phyloP scores from a whole-genome alignment of 2,888 invertebrate genomes.

The Argyra leucocephala region DNA sequence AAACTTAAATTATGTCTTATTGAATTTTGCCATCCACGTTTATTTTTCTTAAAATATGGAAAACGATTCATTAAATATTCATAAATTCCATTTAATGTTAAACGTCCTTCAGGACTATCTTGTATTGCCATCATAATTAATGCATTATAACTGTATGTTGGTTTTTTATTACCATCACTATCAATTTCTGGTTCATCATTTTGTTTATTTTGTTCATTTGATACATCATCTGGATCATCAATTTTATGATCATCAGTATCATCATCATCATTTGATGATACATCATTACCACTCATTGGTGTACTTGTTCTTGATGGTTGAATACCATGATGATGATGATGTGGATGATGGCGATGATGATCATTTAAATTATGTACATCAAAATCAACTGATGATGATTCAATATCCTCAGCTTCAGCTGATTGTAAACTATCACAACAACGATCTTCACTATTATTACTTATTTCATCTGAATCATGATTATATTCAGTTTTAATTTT shows the following conservation, averaged over 20 bases:
- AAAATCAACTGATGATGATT: conserved; percentile 10
- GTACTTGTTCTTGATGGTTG: conserved; percentile 38
- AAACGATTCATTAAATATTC: conserved; percentile 97
- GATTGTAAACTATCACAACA: conserved; percentile 20
- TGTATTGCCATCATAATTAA: conserved; percentile 99
- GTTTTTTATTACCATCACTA: conserved; percentile 58
- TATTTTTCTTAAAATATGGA: conserved; percentile 95
- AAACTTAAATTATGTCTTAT: conserved; percentile 93
- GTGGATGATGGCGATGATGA: neutral
- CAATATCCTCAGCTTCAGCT: conserved; percentile 15
- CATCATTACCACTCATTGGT: conserved; percentile 38
- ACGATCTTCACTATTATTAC: conserved; percentile 17
- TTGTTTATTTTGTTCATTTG: conserved; percentile 29
- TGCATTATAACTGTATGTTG: conserved; percentile 96
- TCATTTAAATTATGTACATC: neutral
- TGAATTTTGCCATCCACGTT: conserved; percentile 98
- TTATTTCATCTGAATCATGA: conserved; percentile 35
- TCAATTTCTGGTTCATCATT: conserved; percentile 25
- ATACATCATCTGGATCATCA: conserved; percentile 20
- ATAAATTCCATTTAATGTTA: conserved; percentile 93
- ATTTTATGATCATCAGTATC: conserved; percentile 26
- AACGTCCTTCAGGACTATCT: conserved; percentile 81
- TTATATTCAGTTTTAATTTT: conserved; percentile 19
- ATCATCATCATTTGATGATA: conserved; percentile 30
- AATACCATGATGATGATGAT: neutral